Evolutionary conservation across 2,797 vertebrate genomes (phyloP).

Genomic region (Bovichtus variegatus): DNA sequence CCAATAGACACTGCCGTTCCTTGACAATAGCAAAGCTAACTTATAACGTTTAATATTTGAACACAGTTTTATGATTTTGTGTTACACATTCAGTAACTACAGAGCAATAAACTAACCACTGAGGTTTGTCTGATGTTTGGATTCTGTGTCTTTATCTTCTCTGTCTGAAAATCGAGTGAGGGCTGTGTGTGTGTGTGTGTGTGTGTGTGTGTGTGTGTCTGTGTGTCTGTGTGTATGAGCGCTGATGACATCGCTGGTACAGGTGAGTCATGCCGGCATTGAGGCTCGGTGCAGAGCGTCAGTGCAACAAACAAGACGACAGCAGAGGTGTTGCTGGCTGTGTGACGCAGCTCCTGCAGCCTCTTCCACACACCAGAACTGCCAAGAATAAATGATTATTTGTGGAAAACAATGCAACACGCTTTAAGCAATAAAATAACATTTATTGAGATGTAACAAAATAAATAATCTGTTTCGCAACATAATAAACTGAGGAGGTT

Average conservation of each 20-base stretch:
- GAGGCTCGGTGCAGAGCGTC: slow-evolving; percentile 49
- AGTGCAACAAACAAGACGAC: slow-evolving; percentile 65
- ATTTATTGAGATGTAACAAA: slow-evolving; percentile 98
- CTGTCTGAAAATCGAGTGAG: slow-evolving; percentile 19
- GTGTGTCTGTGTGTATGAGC: slow-evolving; percentile 28
- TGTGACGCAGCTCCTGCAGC: slow-evolving; percentile 62
- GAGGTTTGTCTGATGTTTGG: not conserved
- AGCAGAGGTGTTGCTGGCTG: slow-evolving; percentile 67
- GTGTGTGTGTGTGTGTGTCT: slow-evolving; percentile 11
- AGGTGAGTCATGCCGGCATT: slow-evolving; percentile 77
- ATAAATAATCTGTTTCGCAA: slow-evolving; percentile 97
- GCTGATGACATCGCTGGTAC: slow-evolving; percentile 63
- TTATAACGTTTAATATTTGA: not conserved
- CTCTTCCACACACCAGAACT: slow-evolving; percentile 42
- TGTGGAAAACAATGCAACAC: slow-evolving; percentile 35
- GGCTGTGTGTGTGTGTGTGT: slow-evolving; percentile 13
- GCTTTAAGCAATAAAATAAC: slow-evolving; percentile 86
- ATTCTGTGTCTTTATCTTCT: slow-evolving; percentile 14
- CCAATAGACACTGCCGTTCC: not conserved
- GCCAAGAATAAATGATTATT: slow-evolving; percentile 37
- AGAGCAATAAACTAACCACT: not conserved
- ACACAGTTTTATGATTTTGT: not conserved
- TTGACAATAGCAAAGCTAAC: not conserved
- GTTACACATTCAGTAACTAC: not conserved
- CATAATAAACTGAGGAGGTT: slow-evolving; percentile 87